Evolutionary conservation across 2,797 vertebrate species (phyloP).

Genomic region (Crocidura indochinensis): DNA sequence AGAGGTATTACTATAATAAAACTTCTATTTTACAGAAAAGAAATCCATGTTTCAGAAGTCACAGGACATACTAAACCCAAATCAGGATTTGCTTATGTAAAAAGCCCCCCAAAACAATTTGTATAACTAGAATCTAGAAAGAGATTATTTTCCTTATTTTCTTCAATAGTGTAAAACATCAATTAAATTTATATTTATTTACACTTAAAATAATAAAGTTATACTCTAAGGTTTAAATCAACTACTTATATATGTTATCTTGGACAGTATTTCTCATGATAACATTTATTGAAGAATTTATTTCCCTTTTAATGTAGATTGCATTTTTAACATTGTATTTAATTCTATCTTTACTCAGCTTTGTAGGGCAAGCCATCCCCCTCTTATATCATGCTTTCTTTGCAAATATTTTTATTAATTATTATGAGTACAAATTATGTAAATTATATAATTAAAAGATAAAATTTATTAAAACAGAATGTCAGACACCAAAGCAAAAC

Average conservation of each 20-base stretch:
- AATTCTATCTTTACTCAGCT: slow-evolving; percentile 2
- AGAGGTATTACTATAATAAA: not conserved
- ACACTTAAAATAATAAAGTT: slow-evolving; percentile 9
- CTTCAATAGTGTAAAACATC: not conserved
- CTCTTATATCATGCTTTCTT: not conserved
- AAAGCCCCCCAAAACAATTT: not conserved
- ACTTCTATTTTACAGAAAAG: not conserved
- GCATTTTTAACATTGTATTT: slow-evolving; percentile 40
- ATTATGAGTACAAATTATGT: slow-evolving; percentile 59
- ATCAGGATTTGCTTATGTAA: not conserved
- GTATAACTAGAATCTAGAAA: not conserved
- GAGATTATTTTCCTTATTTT: slow-evolving; percentile 15
- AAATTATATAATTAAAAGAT: slow-evolving; percentile 48
- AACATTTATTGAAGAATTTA: slow-evolving; percentile 22
- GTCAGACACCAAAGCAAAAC: slow-evolving; percentile 36
- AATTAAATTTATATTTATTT: slow-evolving; percentile 38
- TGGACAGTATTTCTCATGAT: not conserved
- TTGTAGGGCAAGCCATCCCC: slow-evolving; percentile 7
- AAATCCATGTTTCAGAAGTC: slow-evolving; percentile 1
- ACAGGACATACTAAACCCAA: not conserved
- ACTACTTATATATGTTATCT: not conserved
- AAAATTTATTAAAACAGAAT: slow-evolving; percentile 30
- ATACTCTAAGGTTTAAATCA: slow-evolving; percentile 49
- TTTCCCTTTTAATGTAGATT: slow-evolving; percentile 3
- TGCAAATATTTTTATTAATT: not conserved